Evolutionary conservation across 2,797 vertebrate genomes (phyloP).

Genomic region (Hozukius guyotensis): DNA sequence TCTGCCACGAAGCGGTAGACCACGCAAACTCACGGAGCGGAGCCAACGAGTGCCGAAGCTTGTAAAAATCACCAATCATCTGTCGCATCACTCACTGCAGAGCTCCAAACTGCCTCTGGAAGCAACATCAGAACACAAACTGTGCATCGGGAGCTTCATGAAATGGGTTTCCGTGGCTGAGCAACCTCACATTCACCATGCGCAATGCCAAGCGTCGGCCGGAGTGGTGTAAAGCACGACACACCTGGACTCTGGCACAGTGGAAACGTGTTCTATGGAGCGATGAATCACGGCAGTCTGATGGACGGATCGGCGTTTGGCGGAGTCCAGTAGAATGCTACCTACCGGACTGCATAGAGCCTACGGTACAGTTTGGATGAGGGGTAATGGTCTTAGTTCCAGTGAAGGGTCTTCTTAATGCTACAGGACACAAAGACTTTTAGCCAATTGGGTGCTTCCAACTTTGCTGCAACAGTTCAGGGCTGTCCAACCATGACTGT

Average conservation of each 20-base stretch:
- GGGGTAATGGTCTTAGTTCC: neutral
- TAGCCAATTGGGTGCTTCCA: neutral
- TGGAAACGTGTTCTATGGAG: neutral
- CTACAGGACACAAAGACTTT: neutral
- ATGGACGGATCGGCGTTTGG: neutral
- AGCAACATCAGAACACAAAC: neutral
- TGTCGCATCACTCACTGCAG: too few species aligned
- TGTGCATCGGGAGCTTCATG: neutral
- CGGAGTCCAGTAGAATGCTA: neutral
- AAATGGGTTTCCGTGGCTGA: neutral
- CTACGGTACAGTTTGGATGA: neutral
- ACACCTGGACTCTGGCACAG: neutral
- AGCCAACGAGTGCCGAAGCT: too few species aligned
- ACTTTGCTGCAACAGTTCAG: neutral
- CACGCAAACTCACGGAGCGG: too few species aligned
- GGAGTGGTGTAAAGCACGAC: neutral
- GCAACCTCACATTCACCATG: neutral
- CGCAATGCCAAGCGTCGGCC: neutral
- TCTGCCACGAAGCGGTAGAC: accelerated
- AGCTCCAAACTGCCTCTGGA: neutral
- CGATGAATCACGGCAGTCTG: neutral
- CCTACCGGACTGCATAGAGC: neutral
- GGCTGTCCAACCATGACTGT: neutral
- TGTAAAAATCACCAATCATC: too few species aligned
- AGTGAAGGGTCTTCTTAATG: neutral